Conservation (phyloP, 2,113 vertebrate genomes). For the Trematocara nigrifrons region DNA sequence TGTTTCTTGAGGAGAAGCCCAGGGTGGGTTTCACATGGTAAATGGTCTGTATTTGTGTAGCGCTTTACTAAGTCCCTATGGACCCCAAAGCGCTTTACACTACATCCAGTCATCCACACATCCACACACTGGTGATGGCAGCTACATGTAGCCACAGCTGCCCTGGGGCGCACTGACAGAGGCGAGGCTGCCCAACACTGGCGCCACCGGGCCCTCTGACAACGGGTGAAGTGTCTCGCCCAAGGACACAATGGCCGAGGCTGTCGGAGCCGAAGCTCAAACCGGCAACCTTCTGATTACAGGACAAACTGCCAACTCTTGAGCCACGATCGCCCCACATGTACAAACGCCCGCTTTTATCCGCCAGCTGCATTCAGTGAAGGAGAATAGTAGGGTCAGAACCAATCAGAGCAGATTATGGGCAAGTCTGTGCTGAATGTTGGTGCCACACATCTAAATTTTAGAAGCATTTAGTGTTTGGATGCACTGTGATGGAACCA, state of each 20-base stretch:
- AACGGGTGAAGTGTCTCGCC: not conserved
- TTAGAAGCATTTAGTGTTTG: not conserved
- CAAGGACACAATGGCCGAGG: rapidly evolving
- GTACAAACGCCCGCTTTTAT: rapidly evolving
- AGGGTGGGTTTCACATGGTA: not conserved
- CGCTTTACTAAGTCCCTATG: not conserved
- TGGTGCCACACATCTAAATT: not conserved
- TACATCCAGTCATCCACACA: rapidly evolving
- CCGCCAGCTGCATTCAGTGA: not conserved
- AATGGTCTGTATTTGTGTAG: not conserved
- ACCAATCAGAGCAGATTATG: not conserved
- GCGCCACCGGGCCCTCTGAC: not conserved
- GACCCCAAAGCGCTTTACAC: not conserved
- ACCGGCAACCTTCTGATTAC: rapidly evolving
- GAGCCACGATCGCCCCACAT: not conserved
- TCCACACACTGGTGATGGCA: not conserved
- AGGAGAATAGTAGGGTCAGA: not conserved
- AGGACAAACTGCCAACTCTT: not conserved
- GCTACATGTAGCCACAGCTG: not conserved
- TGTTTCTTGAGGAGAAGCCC: not conserved
- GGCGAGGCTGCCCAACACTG: not conserved
- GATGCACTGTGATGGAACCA: not conserved
- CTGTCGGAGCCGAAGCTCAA: rapidly evolving
- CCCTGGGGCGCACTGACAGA: not conserved
- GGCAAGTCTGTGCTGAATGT: not conserved